These are phyloP conservation scores for Archocentrus centrarchus DNA, from an alignment of 2,113 vertebrate species.

Conservation along the genomic window DNA sequence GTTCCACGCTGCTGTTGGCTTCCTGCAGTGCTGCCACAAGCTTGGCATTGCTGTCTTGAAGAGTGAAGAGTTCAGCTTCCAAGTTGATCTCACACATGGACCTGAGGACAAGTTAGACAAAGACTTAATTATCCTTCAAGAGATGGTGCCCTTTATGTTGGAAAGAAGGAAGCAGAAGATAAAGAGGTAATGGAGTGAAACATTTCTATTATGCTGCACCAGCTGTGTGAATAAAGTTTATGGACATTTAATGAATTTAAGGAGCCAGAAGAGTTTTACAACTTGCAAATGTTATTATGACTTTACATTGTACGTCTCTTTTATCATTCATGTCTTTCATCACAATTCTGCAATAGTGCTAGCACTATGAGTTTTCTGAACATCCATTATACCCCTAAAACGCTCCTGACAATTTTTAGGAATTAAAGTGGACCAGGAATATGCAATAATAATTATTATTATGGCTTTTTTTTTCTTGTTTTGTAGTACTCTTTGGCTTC, in stretches of 20 bases:
- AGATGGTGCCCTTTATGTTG: background rate
- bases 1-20: slow-evolving; percentile 89
- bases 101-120: slow-evolving; percentile 66
- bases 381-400: background rate
- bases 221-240: slow-evolving; percentile 3
- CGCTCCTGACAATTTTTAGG: background rate
- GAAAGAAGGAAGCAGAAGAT: background rate
- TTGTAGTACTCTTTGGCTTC: background rate
- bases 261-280: background rate
- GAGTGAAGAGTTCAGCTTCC: slow-evolving; percentile 92
- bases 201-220: slow-evolving; percentile 9
- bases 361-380: background rate
- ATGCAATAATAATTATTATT: background rate
- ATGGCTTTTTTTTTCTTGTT: background rate
- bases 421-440: background rate
- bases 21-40: slow-evolving; percentile 91
- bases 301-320: background rate
- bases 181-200: slow-evolving; percentile 20
- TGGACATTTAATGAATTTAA: slow-evolving; percentile 8
- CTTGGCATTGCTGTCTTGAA: slow-evolving; percentile 94
- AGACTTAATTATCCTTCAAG: background rate
- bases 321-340: background rate
- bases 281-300: background rate
- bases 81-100: slow-evolving; percentile 93
- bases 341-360: background rate